Base-by-base conservation (phyloP, 2,797 vertebrate genomes). In the Micropoecilia bifurca region DNA sequence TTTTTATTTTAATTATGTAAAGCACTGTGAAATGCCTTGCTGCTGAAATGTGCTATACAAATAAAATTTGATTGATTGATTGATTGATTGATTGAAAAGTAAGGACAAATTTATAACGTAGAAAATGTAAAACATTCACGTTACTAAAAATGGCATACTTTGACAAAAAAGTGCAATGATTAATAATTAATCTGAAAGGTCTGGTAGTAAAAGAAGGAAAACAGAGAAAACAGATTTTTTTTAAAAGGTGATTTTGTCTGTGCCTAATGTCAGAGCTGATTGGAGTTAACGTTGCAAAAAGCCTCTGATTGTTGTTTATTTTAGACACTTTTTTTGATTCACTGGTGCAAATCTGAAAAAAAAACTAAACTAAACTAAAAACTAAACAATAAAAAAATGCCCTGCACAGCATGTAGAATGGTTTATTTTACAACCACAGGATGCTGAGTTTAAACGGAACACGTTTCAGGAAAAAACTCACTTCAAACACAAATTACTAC, bases 101-200 rank as follows among this genome's bases (percentile, higher is more conserved):
- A 59, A 59, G 55, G 25, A 12, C 28, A 61, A 16, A 61, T 18
- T 16, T 61, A 33, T 13, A 33, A 61, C 13, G 14, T 59, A 61
- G 6, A 13, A 61, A 61, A 61, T 30, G 0, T 30, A 61, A 61
- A 18, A 33, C 59, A 30, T 13, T 59, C 2, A 2, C 22, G 48
- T 50, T 59, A 30, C 20, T 50, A 18, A 22, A 18, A 59, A 57
- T n/a, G 25, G 53, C 25, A 48, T 48, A 48, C 47, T 48, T 18
- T 4, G 47, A 48, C 14, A 13, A 57, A 33, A 33, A 33, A 16
- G 28, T 61, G 30, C 59, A 61, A 61, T 28, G 18, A 33, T 61
- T 14, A n/a, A 94, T 90, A 83, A 88, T 53, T 93, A 91, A 93
- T 94, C 89, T 90, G 77, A 78, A 75, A 66, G 77, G 75, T 80